These are phyloP conservation scores for Sebastes hubbsi DNA, from an alignment of 2,797 vertebrate species.

Conservation along the genomic window DNA sequence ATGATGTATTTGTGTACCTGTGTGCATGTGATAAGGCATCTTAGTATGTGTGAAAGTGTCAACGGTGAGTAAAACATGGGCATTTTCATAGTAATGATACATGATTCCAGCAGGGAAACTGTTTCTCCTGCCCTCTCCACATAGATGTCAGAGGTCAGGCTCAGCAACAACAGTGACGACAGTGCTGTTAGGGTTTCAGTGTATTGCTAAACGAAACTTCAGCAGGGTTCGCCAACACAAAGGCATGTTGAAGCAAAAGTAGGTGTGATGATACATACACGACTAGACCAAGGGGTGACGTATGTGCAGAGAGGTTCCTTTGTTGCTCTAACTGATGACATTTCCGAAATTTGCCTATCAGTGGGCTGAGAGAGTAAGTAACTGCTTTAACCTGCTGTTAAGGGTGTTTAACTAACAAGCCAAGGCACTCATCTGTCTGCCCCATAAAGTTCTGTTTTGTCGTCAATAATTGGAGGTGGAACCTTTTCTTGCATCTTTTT, in stretches of 20 bases:
- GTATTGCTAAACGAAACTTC: not conserved
- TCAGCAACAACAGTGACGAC: not conserved
- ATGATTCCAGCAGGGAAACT: not conserved
- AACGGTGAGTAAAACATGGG: not conserved
- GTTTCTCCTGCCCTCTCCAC: not conserved
- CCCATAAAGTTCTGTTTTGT: conserved; percentile 12
- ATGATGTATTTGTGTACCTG: not conserved
- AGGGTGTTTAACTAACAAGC: not conserved
- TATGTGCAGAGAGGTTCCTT: not conserved
- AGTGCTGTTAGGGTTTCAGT: not conserved
- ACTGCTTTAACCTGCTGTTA: not conserved
- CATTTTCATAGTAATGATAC: not conserved
- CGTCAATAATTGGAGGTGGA: conserved; percentile 26
- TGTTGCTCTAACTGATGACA: conserved; percentile 2
- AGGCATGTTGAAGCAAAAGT: not conserved
- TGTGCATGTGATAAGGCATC: not conserved
- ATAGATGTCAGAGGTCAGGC: not conserved
- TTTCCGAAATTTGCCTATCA: not conserved
- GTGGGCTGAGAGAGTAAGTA: not conserved
- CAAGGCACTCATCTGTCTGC: not conserved
- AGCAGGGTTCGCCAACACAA: not conserved
- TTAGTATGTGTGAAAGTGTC: not conserved
- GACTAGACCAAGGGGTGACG: not conserved
- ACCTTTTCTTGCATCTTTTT: conserved; percentile 49
- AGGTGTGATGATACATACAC: not conserved